phyloP scores from a whole-genome alignment of 1,140 invertebrate species.

The Pseudomyrmex concolor region DNA sequence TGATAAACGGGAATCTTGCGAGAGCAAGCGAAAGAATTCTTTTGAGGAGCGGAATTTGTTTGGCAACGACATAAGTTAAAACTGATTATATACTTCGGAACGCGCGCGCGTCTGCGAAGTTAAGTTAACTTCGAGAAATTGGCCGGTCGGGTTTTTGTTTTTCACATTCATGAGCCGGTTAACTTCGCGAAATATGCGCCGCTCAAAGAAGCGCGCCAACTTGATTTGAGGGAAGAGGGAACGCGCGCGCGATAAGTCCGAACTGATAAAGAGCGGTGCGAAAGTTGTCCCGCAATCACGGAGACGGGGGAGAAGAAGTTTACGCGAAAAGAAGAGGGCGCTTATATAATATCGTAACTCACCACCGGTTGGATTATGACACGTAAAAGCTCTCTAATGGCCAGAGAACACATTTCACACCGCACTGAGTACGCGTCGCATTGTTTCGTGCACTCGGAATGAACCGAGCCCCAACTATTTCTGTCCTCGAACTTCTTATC shows the following conservation, averaged over 20 bases:
- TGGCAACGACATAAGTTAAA: conserved; percentile 15
- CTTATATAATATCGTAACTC: conserved; percentile 37
- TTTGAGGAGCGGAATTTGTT: conserved; percentile 22
- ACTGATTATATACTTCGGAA: conserved; percentile 9
- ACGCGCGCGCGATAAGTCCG: not conserved
- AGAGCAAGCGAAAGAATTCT: conserved; percentile 13
- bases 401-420: not conserved
- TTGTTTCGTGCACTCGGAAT: not conserved
- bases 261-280: conserved; percentile 27
- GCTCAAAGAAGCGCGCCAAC: conserved; percentile 22
- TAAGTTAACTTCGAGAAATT: conserved; percentile 5
- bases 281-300: not conserved
- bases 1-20: not conserved
- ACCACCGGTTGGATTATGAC: conserved; percentile 24
- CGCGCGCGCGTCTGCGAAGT: not conserved
- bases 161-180: conserved; percentile 42
- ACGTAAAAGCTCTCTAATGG: conserved; percentile 40
- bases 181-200: conserved; percentile 35
- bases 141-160: conserved; percentile 23
- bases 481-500: conserved; percentile 7
- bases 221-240: not conserved
- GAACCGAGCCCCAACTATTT: not conserved
- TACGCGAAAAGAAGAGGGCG: not conserved
- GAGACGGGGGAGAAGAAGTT: not conserved
- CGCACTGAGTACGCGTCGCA: not conserved